Conservation (phyloP, 2,797 vertebrate genomes). For the Petrocephalus schoutedeni region DNA sequence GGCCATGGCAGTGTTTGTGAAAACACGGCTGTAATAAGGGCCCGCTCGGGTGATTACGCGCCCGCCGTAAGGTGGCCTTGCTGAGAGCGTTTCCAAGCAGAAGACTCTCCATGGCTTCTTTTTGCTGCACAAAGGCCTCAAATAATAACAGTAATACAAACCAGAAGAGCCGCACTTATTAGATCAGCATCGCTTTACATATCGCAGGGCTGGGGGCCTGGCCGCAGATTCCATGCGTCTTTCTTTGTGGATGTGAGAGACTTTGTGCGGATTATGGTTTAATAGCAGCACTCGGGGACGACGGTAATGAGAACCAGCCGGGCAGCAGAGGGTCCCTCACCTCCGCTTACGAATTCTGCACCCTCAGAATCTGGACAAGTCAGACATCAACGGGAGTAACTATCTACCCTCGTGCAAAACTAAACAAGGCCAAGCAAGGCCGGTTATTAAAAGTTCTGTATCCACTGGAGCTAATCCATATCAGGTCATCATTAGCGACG, state of each 20-base stretch:
- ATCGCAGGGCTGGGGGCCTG: slow-evolving; percentile 9
- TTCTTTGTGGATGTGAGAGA: slow-evolving; percentile 11
- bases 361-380: slow-evolving; percentile 8
- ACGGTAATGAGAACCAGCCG: slow-evolving; percentile 17
- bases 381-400: neutral
- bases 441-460: slow-evolving; percentile 1
- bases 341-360: neutral
- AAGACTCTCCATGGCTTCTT: slow-evolving; percentile 14
- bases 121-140: slow-evolving; percentile 7
- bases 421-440: neutral
- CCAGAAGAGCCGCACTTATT: slow-evolving; percentile 22
- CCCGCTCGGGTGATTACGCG: slow-evolving; percentile 62
- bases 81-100: slow-evolving; percentile 41
- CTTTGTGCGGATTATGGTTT: slow-evolving; percentile 18
- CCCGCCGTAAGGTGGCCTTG: slow-evolving; percentile 47
- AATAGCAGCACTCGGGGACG: slow-evolving; percentile 2
- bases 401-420: neutral
- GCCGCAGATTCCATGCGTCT: neutral
- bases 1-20: slow-evolving; percentile 74
- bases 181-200: slow-evolving; percentile 29
- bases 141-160: slow-evolving; percentile 29
- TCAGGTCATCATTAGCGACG: neutral
- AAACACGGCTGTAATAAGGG: slow-evolving; percentile 84
- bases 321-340: neutral
- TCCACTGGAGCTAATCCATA: neutral